Evolutionary conservation across 1,140 invertebrate genomes (phyloP), one percentile per base, ranked within the genome.

Genomic region (Daktulosphaira vitifoliae): DNA sequence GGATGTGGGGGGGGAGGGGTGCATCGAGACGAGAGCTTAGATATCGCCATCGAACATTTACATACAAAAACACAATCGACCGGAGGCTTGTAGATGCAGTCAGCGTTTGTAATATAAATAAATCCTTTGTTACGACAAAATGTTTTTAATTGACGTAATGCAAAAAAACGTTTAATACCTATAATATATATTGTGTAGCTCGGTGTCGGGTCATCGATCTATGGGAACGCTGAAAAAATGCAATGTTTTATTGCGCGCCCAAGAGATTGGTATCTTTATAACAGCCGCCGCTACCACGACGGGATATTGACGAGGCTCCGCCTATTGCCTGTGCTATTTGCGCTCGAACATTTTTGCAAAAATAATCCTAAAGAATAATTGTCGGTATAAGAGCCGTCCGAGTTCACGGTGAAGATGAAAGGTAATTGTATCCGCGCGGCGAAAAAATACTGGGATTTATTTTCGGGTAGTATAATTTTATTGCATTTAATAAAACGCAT

Each of bases 61-160:
- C 56, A 62, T 62, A 62, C 56, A 62, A 62, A 62, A 62, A 26
- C 56, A 62, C 56, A 62, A 62, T 62, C 56, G 56, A 22, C 6
- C 4, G 18, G 29, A n/a, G 52, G 15, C 29, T n/a, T n/a, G n/a
- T n/a, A 16, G 29, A n/a, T 18, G 37, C 38, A 0, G 23, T 53
- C 23, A 53, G 18, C 26, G 9, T 22, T 23, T 22, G 42, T 33
- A 15, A 53, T 22, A 15, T 39, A 25, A 20, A 56, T n/a, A 3
- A 38, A 42, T 59, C 56, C 56, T 62, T 62, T 62, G 56, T 62
- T 62, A 46, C 56, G 42, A 62, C 42, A 62, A 46, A 62, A 62
- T 13, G 25, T 23, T 62, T 62, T 62, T 62, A 62, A 62, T 62
- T 62, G 56, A 62, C 56, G 56, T 62, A 46, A 62, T 62, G 56